Base-by-base conservation (phyloP, 1,140 invertebrate species). In the Nylanderia fulva region DNA sequence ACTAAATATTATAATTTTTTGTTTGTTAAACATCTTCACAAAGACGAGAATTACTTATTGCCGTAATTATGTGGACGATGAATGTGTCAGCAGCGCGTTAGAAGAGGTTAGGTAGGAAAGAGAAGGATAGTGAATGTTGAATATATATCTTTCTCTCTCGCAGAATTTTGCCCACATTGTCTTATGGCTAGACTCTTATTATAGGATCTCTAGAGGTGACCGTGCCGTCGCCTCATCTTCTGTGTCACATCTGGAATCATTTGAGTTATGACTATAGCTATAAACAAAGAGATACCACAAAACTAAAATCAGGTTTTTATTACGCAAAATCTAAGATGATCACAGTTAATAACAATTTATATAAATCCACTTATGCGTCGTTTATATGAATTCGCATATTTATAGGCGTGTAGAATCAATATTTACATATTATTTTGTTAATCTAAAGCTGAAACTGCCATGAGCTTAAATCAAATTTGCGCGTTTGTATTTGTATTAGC, bases 211-310 rank as follows among this genome's bases (percentile, higher is more conserved):
- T n/a, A n/a, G n/a, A n/a, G n/a, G n/a, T n/a, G n/a, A 90, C 86
- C 79, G 66, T 48, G 36, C 76, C 74, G 75, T 74, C 48, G 76
- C 15, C n/a, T n/a, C n/a, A n/a, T n/a, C n/a, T n/a, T n/a, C n/a
- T n/a, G n/a, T n/a, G n/a, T 29, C 29, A 60, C 27, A 27, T 84
- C 39, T 52, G 21, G 52, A 56, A 18, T 33, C 56, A 39, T 69
- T 83, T 58, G 29, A 45, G n/a, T 33, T 13, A n/a, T 42, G 72
- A 24, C 24, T 77, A 61, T 77, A 61, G 69, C 18, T 63, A 24
- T 68, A 58, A 85, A n/a, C n/a, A n/a, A 48, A 27, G 58, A 45
- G 24, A 66, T 64, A 8, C 13, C 15, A 24, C 54, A 60, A 56
- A 63, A 13, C 13, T 21, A 18, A 13, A 45, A 4, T 8, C 2